These are phyloP conservation scores for Geophilus truncorum DNA, from an alignment of 2,888 invertebrate species.

Conservation along the genomic window DNA sequence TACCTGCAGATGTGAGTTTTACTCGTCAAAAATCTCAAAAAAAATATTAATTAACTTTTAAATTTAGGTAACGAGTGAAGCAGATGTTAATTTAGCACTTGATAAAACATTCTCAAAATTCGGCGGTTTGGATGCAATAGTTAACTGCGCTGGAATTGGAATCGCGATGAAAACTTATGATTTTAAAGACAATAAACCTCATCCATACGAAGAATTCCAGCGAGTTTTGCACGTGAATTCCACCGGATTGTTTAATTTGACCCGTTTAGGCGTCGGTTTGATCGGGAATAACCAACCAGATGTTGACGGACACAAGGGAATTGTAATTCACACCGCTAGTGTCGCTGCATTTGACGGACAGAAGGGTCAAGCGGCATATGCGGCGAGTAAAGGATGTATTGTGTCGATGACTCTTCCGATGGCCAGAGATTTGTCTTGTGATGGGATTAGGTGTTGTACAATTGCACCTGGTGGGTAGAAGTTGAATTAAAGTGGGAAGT, in stretches of 20 bases:
- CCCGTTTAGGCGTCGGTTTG: slow-evolving; percentile 71
- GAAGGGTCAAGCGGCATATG: slow-evolving; percentile 87
- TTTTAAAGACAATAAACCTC: slow-evolving; percentile 70
- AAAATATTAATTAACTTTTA: neutral
- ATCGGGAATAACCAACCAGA: slow-evolving; percentile 79
- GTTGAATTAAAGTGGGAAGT: neutral
- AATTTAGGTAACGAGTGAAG: slow-evolving; percentile 71
- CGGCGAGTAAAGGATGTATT: slow-evolving; percentile 89
- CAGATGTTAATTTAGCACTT: slow-evolving; percentile 70
- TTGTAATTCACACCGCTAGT: slow-evolving; percentile 92
- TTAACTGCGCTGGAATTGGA: slow-evolving; percentile 94
- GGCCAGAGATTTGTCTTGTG: slow-evolving; percentile 78
- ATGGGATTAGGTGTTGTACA: slow-evolving; percentile 73
- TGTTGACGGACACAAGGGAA: slow-evolving; percentile 84
- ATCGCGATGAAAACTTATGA: slow-evolving; percentile 83
- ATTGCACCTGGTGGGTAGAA: slow-evolving; percentile 69
- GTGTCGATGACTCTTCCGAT: slow-evolving; percentile 93
- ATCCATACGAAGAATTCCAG: slow-evolving; percentile 68
- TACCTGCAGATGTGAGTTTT: slow-evolving; percentile 55
- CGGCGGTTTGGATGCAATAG: slow-evolving; percentile 73
- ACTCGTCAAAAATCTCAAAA: neutral
- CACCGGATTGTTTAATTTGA: slow-evolving; percentile 85
- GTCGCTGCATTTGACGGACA: slow-evolving; percentile 96
- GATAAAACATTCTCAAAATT: slow-evolving; percentile 69
- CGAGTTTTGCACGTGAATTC: slow-evolving; percentile 58